phyloP scores from a whole-genome alignment of 2,888 invertebrate species.

The Nudaria mundana region DNA sequence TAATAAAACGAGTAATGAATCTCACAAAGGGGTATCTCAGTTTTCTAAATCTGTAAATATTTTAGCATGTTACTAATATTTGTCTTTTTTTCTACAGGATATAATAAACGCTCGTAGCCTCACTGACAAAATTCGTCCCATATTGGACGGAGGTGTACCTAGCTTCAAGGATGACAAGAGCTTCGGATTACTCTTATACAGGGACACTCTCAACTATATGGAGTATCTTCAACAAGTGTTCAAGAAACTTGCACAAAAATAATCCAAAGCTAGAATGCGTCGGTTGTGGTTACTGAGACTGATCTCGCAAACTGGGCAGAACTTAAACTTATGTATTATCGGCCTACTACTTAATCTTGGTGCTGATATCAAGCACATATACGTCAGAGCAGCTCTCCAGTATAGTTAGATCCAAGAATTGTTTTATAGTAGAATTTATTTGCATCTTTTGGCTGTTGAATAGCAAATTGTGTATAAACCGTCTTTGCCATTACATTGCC shows the following conservation, averaged over 20 bases:
- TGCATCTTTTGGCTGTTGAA: conserved; percentile 62
- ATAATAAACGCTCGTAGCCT: conserved; percentile 59
- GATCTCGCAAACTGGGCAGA: conserved; percentile 33
- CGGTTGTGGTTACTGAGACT: conserved; percentile 40
- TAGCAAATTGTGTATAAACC: conserved; percentile 57
- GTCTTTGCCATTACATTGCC: conserved; percentile 79
- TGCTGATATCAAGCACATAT: conserved; percentile 25
- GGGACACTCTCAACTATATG: conserved; percentile 67
- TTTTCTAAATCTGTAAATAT: neutral
- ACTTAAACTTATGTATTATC: conserved; percentile 22
- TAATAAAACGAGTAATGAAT: too few relatives aligned
- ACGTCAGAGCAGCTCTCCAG: conserved; percentile 34
- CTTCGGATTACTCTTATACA: conserved; percentile 53
- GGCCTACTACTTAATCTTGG: conserved; percentile 40
- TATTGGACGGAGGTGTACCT: conserved; percentile 54
- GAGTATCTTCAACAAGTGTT: conserved; percentile 64
- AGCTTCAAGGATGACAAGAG: conserved; percentile 43
- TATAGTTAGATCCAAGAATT: conserved; percentile 42
- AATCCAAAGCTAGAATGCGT: conserved; percentile 38
- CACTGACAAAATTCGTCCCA: conserved; percentile 47
- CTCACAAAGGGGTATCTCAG: neutral
- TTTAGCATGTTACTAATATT: neutral
- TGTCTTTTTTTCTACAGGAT: conserved; percentile 50
- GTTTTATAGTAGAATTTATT: conserved; percentile 46
- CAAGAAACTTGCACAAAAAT: conserved; percentile 48